Percentiles rank a stretch among this genome's conserved stretches.
These are phyloP conservation scores for Drosophila ananassae DNA, from an alignment of 1,140 invertebrate genomes.

Conservation along the genomic window DNA sequence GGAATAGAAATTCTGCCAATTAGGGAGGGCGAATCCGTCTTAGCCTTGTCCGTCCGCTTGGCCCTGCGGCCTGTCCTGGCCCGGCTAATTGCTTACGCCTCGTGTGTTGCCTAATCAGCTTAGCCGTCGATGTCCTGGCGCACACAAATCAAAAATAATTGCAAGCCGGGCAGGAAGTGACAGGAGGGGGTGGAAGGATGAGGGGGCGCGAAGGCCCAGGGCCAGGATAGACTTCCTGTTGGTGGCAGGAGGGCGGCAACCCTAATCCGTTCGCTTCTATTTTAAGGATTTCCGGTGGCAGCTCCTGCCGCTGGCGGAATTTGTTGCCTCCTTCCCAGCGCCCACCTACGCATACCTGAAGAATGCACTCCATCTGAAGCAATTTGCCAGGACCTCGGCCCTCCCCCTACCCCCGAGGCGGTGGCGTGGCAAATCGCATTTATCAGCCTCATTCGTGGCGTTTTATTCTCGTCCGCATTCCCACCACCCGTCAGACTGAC, in stretches of 20 bases:
- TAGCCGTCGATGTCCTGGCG: constrained; percentile 24
- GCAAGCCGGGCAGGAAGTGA: constrained; percentile 20
- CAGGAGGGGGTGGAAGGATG: background rate
- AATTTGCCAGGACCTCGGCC: constrained; percentile 25
- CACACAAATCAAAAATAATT: constrained; percentile 72
- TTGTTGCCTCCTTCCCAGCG: constrained; percentile 28
- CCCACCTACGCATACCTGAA: constrained; percentile 7
- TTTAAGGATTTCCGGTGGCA: constrained; percentile 9
- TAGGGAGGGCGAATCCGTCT: background rate
- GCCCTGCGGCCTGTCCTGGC: constrained; percentile 1
- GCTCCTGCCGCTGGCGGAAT: background rate
- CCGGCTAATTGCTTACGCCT: constrained; percentile 40
- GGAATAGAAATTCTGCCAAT: background rate
- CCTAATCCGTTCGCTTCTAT: constrained; percentile 5
- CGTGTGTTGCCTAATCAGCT: constrained; percentile 52
- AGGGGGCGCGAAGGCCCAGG: background rate
- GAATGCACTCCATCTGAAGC: constrained; percentile 55
- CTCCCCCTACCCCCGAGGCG: constrained; percentile 2
- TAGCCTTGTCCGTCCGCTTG: background rate
- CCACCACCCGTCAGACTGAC: constrained; percentile 38
- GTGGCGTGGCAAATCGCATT: constrained; percentile 73
- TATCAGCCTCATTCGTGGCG: constrained; percentile 72
- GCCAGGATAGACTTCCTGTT: constrained; percentile 3
- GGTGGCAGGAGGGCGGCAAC: background rate
- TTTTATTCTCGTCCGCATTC: constrained; percentile 59